Conservation (phyloP, 2,797 vertebrate genomes). For the Pangasius djambal region DNA sequence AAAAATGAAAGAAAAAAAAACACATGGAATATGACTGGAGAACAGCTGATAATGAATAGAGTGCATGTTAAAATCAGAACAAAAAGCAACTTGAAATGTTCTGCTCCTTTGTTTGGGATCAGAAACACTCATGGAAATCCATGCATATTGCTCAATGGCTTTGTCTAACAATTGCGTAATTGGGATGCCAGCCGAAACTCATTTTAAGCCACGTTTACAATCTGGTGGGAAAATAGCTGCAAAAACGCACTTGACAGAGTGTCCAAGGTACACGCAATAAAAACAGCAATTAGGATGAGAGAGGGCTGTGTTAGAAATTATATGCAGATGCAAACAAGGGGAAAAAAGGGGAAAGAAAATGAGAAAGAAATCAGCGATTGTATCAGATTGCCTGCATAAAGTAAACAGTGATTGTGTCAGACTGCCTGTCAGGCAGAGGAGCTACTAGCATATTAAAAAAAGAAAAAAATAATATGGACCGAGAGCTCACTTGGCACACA, state of each 20-base stretch:
- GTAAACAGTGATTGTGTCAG: conserved; percentile 12
- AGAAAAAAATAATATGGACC: not conserved
- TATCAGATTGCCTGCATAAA: not conserved
- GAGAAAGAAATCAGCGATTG: not conserved
- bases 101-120: conserved; percentile 25
- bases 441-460: conserved; percentile 2
- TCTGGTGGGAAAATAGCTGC: not conserved
- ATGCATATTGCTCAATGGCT: conserved; percentile 22
- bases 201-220: not conserved
- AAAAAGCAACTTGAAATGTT: conserved; percentile 5
- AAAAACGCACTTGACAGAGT: conserved; percentile 8
- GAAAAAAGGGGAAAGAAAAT: not conserved
- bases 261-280: conserved; percentile 26
- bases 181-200: not conserved
- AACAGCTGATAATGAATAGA: conserved; percentile 3
- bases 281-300: conserved; percentile 26
- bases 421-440: not conserved
- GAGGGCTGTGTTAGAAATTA: not conserved
- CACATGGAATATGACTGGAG: not conserved
- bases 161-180: conserved; percentile 32
- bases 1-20: not conserved
- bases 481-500: not conserved
- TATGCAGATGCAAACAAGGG: conserved; percentile 7
- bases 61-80: not conserved
- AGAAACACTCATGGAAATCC: conserved; percentile 28